Evolutionary conservation across 2,888 invertebrate species (phyloP), one percentile per base, ranked within the genome.

Genomic region (Dryobotodes eremita): DNA sequence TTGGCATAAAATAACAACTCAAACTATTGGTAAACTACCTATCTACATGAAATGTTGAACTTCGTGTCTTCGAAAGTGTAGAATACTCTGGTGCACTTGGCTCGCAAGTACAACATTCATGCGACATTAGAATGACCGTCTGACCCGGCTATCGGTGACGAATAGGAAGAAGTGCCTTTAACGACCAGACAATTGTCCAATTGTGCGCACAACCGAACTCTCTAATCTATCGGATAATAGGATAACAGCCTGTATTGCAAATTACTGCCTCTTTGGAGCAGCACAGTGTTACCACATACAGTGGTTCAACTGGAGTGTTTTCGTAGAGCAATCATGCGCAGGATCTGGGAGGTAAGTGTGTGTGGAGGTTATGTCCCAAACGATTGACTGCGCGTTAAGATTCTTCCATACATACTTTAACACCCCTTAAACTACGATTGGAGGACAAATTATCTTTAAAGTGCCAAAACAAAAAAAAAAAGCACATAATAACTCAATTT

Each of bases 131-230:
- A 86, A 84, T 89, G 90, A 87, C 86, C 83, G 86, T 84, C 71
- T 88, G 91, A 89, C 88, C 88, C 85, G 85, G 77, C 88, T 88
- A 87, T 89, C 86, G 87, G 88, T 92, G 92, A 92, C 90, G 90
- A 93, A 93, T 92, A 92, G 91, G 92, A 91, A 93, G 91, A 87
- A 92, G 89, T 91, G 85, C 77, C 86, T 88, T 86, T 86, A 92
- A 93, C 91, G 91, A 93, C 88, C 86, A 79, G 73, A 90, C 95
- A 95, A 95, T 95, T 94, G 92, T 92, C 91, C 95, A 95, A 95
- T 96, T 95, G 84, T 83, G 94, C 87, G 82, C 81, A 82, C 88
- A 89, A 88, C 89, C 88, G 90, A 90, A 94, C 94, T 94, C 94
- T 95, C 94, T 94, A 94, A 94, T 94, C 91, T 92, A 91, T 91